Base-by-base conservation (phyloP, 2,797 vertebrate genomes). In the Crax fasciolata region DNA sequence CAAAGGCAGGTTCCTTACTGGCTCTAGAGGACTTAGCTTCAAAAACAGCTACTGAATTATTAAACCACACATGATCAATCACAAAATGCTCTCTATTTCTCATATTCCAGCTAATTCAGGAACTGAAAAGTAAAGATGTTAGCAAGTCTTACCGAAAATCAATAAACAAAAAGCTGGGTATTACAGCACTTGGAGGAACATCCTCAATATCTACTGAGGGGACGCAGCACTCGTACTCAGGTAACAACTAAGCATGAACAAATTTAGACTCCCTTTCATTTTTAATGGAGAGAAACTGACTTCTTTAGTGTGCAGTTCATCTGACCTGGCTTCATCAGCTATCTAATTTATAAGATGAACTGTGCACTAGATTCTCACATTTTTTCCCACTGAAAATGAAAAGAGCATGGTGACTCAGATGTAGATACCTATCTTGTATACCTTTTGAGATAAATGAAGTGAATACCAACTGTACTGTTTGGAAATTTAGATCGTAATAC, bases 161-260 rank as follows among this genome's bases (percentile, higher is more conserved):
- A 91, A 98, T 99, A 95, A 98, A 99, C 62, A 99, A 98, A 94
- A 98, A 94, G 84, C 98, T 99, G 92, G 99, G 99, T 44, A 99
- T 99, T 95, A 98, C 98, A 30, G 99, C 99, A 13, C 98, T 99
- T 43, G 99, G 99, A 94, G 99, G 99, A 76, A 98, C 96, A 4
- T 99, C 99, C 4, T 91, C 97, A 66, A 99, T 98, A 80, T 99
- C 99, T 95, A 99, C 99, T 59, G 99, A 99, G 93, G 99, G 99
- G 85, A 99, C 99, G 0, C 99, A 99, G 87, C 99, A 99, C 96
- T 99, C 99, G 27, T 99, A 99, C 35, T 98, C 99, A 91, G 99
- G 99, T 99, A 97, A 97, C 55, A 90, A 75, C 87, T 46, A 43
- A 77, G 57, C 23, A 19, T 0, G 1, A 54, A 7, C 5, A 81